phyloP scores from a whole-genome alignment of 2,113 vertebrate species.

The Crotalus viridis region DNA sequence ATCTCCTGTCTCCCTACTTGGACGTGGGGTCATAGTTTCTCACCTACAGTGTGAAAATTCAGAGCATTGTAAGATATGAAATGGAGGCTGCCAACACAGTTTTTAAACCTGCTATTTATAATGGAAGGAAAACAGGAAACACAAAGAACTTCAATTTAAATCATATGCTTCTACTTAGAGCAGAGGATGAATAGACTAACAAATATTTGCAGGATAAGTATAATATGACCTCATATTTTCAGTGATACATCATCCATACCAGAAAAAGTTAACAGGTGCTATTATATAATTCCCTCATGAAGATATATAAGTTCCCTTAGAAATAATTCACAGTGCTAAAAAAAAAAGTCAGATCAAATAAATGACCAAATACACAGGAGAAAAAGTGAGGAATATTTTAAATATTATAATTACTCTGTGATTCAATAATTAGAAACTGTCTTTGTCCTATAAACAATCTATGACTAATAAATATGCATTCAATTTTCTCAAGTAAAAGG shows the following conservation, averaged over 20 bases:
- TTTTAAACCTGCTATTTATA: not conserved
- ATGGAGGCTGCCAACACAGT: not conserved
- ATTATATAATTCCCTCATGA: slow-evolving; percentile 59
- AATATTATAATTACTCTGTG: slow-evolving; percentile 58
- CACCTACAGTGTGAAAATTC: not conserved
- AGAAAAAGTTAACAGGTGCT: slow-evolving; percentile 54
- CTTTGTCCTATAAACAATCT: slow-evolving; percentile 49
- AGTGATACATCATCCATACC: slow-evolving; percentile 32
- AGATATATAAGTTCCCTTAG: slow-evolving; percentile 63
- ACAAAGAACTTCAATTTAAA: not conserved
- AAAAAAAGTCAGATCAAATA: slow-evolving; percentile 66
- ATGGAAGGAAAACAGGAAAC: not conserved
- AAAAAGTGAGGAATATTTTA: slow-evolving; percentile 61
- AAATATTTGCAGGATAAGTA: not conserved
- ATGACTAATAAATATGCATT: slow-evolving; percentile 17
- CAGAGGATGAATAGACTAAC: not conserved
- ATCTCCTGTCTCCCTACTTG: not conserved
- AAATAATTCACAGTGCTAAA: slow-evolving; percentile 64
- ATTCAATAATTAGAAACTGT: slow-evolving; percentile 56
- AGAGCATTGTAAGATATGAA: not conserved
- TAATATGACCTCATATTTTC: slow-evolving; percentile 3
- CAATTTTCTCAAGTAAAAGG: slow-evolving; percentile 21
- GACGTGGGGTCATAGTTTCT: not conserved
- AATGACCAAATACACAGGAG: slow-evolving; percentile 55
- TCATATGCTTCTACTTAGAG: not conserved